Conservation (phyloP, 2,113 vertebrate species). For the Halcyon senegalensis region DNA sequence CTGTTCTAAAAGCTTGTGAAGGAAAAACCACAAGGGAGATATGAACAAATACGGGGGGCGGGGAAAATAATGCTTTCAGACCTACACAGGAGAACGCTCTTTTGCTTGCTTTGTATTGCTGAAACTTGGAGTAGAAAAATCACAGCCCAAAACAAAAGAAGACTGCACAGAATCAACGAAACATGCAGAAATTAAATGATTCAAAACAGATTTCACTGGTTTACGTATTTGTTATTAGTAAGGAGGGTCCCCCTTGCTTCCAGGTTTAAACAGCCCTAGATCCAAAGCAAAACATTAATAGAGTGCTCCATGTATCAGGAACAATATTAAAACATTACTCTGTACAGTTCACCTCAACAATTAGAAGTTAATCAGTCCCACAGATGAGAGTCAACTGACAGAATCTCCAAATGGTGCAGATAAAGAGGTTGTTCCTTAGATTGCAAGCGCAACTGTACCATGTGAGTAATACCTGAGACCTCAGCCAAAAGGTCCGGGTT, state of each 20-base stretch:
- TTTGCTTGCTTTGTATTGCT: constrained; percentile 17
- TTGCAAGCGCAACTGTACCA: not conserved
- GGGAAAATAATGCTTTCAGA: not conserved
- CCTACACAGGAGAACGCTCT: not conserved
- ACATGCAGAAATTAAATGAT: constrained; percentile 41
- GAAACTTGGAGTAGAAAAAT: not conserved
- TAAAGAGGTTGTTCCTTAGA: not conserved
- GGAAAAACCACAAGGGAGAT: not conserved
- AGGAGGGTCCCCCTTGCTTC: not conserved
- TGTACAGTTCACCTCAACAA: not conserved
- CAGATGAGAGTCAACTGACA: constrained; percentile 8
- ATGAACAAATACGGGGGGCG: not conserved
- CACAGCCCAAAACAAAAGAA: not conserved
- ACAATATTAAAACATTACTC: not conserved
- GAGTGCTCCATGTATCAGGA: not conserved
- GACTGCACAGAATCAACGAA: constrained; percentile 10
- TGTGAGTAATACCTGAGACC: constrained; percentile 77
- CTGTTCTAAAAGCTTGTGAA: not conserved
- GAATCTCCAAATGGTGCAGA: not conserved
- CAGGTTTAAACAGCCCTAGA: not conserved
- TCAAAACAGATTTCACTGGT: not conserved
- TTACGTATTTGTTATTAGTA: constrained; percentile 23
- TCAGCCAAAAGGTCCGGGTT: constrained; percentile 68
- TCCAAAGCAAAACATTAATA: not conserved
- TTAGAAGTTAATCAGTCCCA: constrained; percentile 15